phyloP scores from a whole-genome alignment of 2,888 invertebrate genomes.

The Aporophyla nigra region DNA sequence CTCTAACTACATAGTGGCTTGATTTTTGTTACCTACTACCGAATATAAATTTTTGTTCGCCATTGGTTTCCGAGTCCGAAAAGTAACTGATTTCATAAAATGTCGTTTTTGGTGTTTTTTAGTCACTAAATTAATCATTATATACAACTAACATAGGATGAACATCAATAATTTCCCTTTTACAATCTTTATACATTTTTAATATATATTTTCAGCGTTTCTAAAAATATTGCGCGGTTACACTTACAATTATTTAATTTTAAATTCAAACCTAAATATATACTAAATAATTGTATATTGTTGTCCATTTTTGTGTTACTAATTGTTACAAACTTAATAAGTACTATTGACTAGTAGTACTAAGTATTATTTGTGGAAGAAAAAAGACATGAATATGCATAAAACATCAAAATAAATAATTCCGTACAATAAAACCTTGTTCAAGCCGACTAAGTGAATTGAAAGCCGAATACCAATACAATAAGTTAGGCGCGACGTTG shows the following conservation, averaged over 20 bases:
- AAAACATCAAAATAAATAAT: slow-evolving; percentile 60
- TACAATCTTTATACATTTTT: background rate
- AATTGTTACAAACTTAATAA: too few species aligned
- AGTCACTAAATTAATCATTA: background rate
- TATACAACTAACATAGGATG: too few species aligned
- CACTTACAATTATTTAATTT: background rate
- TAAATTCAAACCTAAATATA: background rate
- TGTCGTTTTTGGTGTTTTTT: background rate
- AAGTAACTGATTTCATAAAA: slow-evolving; percentile 5
- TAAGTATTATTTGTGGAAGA: too few species aligned
- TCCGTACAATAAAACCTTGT: slow-evolving; percentile 48
- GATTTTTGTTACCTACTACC: background rate
- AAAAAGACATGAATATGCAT: background rate
- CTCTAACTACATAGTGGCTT: too few species aligned
- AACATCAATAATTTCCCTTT: background rate
- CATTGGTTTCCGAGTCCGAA: background rate
- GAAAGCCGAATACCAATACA: slow-evolving; percentile 72
- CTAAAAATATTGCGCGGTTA: background rate
- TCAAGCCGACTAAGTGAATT: slow-evolving; percentile 64
- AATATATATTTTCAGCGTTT: background rate
- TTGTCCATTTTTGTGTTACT: too few species aligned
- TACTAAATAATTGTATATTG: background rate
- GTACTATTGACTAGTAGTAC: too few species aligned
- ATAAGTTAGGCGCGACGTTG: slow-evolving; percentile 76
- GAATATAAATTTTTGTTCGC: background rate